phyloP scores from a whole-genome alignment of 1,140 invertebrate species.

The Tigriopus japonicus region DNA sequence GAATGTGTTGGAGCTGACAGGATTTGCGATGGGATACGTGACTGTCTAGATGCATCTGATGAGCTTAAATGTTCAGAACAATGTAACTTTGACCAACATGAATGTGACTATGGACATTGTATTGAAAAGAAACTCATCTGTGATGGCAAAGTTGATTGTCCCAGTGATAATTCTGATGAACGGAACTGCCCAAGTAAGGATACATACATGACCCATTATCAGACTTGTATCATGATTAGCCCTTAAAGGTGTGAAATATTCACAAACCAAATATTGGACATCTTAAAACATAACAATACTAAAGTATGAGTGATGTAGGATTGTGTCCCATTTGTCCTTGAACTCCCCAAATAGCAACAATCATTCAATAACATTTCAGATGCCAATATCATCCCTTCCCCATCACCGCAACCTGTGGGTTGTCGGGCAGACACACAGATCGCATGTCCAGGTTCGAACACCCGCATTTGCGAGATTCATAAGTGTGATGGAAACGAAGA shows the following conservation, averaged over 20 bases:
- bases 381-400: not conserved
- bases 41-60: not conserved
- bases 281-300: too few relatives aligned
- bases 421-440: slow-evolving; percentile 10
- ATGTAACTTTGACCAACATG: not conserved
- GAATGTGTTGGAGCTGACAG: not conserved
- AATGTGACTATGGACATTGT: not conserved
- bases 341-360: too few relatives aligned
- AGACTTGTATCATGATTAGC: too few relatives aligned
- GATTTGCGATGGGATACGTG: not conserved
- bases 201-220: too few relatives aligned
- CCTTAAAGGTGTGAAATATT: too few relatives aligned
- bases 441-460: not conserved
- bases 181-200: not conserved
- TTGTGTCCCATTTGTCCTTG: too few relatives aligned
- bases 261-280: too few relatives aligned
- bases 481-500: not conserved
- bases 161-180: not conserved
- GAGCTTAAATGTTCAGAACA: not conserved
- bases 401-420: slow-evolving; percentile 4
- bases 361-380: not conserved
- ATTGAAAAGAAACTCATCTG: not conserved
- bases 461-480: not conserved
- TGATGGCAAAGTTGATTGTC: not conserved
- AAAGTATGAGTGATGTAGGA: too few relatives aligned